phyloP scores from a whole-genome alignment of 2,113 vertebrate species.

The Rousettus leschenaultii region DNA sequence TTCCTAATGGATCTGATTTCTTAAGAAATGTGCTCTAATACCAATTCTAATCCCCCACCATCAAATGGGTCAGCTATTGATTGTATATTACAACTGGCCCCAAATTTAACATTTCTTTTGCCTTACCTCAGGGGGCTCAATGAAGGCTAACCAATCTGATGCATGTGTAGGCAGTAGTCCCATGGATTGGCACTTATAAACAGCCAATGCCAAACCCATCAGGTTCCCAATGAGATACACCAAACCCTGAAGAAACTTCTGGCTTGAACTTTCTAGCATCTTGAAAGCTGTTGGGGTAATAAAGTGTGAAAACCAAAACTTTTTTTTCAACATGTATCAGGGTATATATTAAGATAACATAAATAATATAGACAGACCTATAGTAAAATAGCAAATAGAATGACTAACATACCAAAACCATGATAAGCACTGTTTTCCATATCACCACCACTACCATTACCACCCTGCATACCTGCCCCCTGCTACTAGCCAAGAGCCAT shows the following conservation, averaged over 20 bases:
- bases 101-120: constrained; percentile 5
- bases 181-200: constrained; percentile 99
- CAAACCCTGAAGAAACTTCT: constrained; percentile 95
- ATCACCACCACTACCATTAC: neutral
- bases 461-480: neutral
- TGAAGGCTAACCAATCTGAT: constrained; percentile 97
- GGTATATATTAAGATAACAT: neutral
- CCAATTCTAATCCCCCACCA: neutral
- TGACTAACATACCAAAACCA: neutral
- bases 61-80: neutral
- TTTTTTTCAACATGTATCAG: neutral
- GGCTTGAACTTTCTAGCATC: constrained; percentile 95
- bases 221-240: constrained; percentile 97
- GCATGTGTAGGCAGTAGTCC: constrained; percentile 96
- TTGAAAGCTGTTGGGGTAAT: constrained; percentile 89
- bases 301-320: neutral
- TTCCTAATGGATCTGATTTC: constrained; percentile 19
- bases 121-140: constrained; percentile 94
- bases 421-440: neutral
- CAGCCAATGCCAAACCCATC: constrained; percentile 92
- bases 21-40: neutral
- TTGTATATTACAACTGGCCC: neutral
- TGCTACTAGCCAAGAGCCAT: neutral
- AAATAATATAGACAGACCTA: neutral
- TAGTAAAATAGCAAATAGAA: neutral